Base-by-base conservation (phyloP, 2,797 vertebrate species). In the Aplochiton taeniatus region DNA sequence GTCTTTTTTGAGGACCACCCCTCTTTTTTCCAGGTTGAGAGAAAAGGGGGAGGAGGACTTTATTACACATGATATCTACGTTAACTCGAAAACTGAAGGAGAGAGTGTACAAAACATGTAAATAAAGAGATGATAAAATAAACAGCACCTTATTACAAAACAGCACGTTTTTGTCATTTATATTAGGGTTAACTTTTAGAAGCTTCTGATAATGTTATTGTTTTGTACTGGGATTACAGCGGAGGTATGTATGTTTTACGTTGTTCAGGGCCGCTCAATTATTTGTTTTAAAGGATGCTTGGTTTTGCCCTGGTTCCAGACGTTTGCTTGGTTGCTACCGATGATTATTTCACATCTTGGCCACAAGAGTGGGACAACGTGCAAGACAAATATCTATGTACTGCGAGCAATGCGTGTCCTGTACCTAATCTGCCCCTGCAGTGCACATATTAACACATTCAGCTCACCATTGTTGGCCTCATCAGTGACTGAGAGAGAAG, bases 141-240 rank as follows among this genome's bases (percentile, higher is more conserved):
- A 90, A 91, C 76, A 74, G 88, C 87, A 91, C 89, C 87, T 90
- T 91, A 90, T 87, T 85, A 78, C 78, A 77, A 88, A 83, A 82
- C 46, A 6, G 50, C 2, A 13, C 66, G 59, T 54, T 42, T 66
- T 74, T 54, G 65, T 84, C 65, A 54, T 57, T 61, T 8, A 8
- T 54, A 13, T 17, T 10, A 13, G 20, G 13, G 41, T 8, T 4
- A n/a, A n/a, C 55, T 57, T 57, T 41, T 9, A 31, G 43, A 8
- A 14, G 14, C 20, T 31, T 31, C 31, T 31, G 31, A 31, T 31
- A 31, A 31, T 31, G 31, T 31, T 31, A 31, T 31, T 31, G 31
- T 31, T 31, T 31, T 31, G 31, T 31, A 31, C 31, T 31, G 31
- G 2, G 31, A 31, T 31, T 31, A 31, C 31, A 31, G 31, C 6